Conservation (phyloP, 2,888 invertebrate species). For the Nomada fabriciana region DNA sequence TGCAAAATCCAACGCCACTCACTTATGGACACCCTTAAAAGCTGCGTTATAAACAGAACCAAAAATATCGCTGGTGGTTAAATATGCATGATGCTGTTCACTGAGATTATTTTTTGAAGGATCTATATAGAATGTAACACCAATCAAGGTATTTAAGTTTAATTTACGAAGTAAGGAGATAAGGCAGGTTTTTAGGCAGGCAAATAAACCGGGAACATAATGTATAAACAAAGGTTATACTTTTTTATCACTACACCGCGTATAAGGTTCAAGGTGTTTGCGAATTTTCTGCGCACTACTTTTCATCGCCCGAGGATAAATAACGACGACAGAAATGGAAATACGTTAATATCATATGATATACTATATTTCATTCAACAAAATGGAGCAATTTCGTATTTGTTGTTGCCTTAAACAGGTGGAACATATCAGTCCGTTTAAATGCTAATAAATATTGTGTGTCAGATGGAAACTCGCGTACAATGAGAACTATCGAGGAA, state of each 20-base stretch:
- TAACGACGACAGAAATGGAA: background rate
- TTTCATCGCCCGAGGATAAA: background rate
- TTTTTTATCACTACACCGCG: background rate
- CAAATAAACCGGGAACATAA: background rate
- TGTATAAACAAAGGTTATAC: slow-evolving; percentile 11
- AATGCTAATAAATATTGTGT: background rate
- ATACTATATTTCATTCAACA: background rate
- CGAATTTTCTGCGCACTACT: slow-evolving; percentile 16
- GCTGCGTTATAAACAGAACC: slow-evolving; percentile 26
- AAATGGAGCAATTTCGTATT: background rate
- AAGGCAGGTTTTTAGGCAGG: background rate
- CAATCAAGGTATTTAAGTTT: background rate
- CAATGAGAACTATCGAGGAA: background rate
- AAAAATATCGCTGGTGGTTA: slow-evolving; percentile 33
- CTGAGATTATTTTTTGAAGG: background rate
- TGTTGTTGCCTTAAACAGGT: background rate
- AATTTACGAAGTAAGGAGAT: background rate
- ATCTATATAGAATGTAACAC: too few species aligned
- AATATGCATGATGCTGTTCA: slow-evolving; percentile 1
- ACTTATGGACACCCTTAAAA: slow-evolving; percentile 1
- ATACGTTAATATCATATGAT: background rate
- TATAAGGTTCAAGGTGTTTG: background rate
- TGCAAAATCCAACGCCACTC: background rate
- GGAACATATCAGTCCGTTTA: background rate
- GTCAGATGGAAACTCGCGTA: background rate